A percentile compares a stretch with the other conserved stretches of the same genome.
phyloP scores from a whole-genome alignment of 2,113 vertebrate genomes.

The Calidris pugnax region DNA sequence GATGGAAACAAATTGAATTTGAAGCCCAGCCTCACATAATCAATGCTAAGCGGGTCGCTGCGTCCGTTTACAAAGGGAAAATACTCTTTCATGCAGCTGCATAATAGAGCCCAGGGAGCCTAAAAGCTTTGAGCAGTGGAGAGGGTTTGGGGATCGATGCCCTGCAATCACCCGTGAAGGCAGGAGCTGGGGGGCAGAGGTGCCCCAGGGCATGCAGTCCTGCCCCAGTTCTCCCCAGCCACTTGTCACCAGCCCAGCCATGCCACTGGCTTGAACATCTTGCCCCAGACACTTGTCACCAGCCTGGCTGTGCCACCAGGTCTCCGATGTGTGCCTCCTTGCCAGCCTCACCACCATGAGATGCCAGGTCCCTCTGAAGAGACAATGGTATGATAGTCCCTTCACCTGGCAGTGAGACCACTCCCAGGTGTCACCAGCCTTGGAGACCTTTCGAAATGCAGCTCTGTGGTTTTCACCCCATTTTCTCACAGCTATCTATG shows the following conservation, averaged over 20 bases:
- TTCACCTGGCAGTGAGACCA: background rate
- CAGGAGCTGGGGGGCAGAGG: background rate
- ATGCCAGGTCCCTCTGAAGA: background rate
- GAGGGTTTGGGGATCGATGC: background rate
- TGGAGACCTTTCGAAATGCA: background rate
- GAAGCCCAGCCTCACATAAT: background rate
- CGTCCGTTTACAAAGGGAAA: constrained; percentile 32
- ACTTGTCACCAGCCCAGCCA: background rate
- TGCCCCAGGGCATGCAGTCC: background rate
- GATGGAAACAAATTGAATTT: constrained; percentile 28
- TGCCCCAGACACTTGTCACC: background rate
- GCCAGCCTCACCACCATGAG: accelerated
- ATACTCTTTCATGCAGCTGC: background rate
- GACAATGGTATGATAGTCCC: accelerated
- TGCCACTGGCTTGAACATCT: background rate
- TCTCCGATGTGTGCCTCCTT: accelerated
- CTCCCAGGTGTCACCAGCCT: background rate
- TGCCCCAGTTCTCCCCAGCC: background rate
- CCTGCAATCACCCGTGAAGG: background rate
- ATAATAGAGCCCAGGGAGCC: background rate
- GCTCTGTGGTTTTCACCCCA: accelerated
- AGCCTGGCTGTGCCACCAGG: background rate
- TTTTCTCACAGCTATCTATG: too few species aligned
- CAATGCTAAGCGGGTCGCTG: constrained; percentile 4
- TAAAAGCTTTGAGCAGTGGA: constrained; percentile 21